Conservation (phyloP, 2,113 vertebrate species). For the Xenopus laevis region DNA sequence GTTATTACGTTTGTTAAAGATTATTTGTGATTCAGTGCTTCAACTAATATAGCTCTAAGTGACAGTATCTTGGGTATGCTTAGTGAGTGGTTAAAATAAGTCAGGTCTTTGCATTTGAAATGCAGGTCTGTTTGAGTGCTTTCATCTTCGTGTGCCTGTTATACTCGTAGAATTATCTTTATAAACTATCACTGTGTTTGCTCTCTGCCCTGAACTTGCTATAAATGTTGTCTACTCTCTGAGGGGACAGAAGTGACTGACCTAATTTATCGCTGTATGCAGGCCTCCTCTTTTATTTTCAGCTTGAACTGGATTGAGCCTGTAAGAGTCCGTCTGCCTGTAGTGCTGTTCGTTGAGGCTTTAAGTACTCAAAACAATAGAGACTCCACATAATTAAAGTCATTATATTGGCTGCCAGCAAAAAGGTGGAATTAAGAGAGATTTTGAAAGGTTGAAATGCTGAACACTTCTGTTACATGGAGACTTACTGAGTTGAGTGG, state of each 20-base stretch:
- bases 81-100: constrained; percentile 31
- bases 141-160: constrained; percentile 16
- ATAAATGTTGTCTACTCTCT: constrained; percentile 33
- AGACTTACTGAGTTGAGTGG: too few species aligned
- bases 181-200: constrained; percentile 19
- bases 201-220: constrained; percentile 10
- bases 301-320: constrained; percentile 25
- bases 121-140: constrained; percentile 1
- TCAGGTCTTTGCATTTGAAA: constrained; percentile 17
- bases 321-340: constrained; percentile 25
- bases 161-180: neutral
- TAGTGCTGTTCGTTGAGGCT: constrained; percentile 6
- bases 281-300: constrained; percentile 11
- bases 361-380: too few species aligned
- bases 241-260: constrained; percentile 29
- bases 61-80: constrained; percentile 2
- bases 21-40: neutral
- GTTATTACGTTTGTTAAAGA: too few species aligned
- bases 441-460: too few species aligned
- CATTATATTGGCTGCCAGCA: too few species aligned
- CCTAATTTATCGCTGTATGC: constrained; percentile 34
- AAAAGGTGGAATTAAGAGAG: too few species aligned
- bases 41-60: constrained; percentile 2
- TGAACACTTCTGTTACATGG: too few species aligned
- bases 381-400: too few species aligned